A percentile compares a stretch with the other conserved stretches of the same genome.
phyloP scores from a whole-genome alignment of 2,888 invertebrate genomes.

The Lithophane socia region DNA sequence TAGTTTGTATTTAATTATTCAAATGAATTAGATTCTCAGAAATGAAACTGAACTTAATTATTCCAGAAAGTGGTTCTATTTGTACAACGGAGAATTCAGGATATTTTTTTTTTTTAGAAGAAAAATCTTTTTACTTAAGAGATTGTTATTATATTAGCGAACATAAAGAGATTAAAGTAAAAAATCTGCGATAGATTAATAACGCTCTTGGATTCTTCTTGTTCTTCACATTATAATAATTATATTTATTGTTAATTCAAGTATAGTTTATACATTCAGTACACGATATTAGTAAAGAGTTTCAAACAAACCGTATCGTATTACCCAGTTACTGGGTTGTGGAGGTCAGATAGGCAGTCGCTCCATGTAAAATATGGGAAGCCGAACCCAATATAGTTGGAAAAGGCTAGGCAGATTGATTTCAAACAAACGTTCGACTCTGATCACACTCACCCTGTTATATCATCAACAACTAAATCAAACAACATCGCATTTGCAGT shows the following conservation, averaged over 20 bases:
- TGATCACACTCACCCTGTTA: not conserved
- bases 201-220: no score
- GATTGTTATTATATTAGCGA: not conserved
- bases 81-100: not conserved
- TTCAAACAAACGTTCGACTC: not conserved
- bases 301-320: not conserved
- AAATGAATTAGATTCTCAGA: constrained; percentile 15
- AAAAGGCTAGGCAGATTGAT: no score
- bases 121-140: not conserved
- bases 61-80: constrained; percentile 6
- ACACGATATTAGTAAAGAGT: not conserved
- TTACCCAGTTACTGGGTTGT: no score
- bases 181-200: not conserved
- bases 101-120: not conserved
- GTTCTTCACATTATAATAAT: not conserved
- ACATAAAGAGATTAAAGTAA: not conserved
- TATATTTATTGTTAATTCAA: not conserved
- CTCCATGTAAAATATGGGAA: no score
- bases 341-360: no score
- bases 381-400: no score
- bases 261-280: not conserved
- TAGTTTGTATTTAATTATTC: constrained; percentile 15
- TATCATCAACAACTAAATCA: constrained; percentile 6
- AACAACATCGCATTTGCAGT: constrained; percentile 30
- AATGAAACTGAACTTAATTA: constrained; percentile 13